These are phyloP conservation scores for Panurus biarmicus DNA, from an alignment of 2,113 vertebrate genomes.

Conservation along the genomic window DNA sequence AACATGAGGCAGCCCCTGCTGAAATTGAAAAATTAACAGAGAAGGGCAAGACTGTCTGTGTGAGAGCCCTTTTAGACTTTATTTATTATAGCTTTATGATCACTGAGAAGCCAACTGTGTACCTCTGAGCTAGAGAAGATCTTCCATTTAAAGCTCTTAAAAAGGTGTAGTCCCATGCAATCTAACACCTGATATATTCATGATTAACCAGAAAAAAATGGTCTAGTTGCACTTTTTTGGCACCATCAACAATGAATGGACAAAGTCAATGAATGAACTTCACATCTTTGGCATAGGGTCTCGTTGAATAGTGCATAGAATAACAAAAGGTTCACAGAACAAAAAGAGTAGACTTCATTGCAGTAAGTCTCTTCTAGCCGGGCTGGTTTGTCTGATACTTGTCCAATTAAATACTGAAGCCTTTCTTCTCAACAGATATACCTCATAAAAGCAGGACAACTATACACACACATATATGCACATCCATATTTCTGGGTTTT, in stretches of 20 bases:
- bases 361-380: background rate
- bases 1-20: background rate
- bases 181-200: background rate
- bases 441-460: background rate
- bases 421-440: background rate
- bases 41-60: background rate
- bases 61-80: background rate
- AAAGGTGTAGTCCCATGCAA: background rate
- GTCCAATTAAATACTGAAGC: background rate
- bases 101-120: conserved; percentile 17
- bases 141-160: conserved; percentile 32
- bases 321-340: background rate
- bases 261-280: background rate
- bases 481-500: background rate
- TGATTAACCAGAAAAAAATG: background rate
- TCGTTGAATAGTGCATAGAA: background rate
- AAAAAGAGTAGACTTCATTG: background rate
- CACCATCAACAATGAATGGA: background rate
- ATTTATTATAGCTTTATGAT: conserved; percentile 1
- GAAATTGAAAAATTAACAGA: background rate
- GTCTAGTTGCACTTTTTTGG: background rate
- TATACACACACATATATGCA: background rate
- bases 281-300: background rate
- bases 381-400: background rate
- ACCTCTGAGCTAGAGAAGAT: conserved; percentile 31